Conservation (phyloP, 2,797 vertebrate genomes). For the Xenopus petersii region DNA sequence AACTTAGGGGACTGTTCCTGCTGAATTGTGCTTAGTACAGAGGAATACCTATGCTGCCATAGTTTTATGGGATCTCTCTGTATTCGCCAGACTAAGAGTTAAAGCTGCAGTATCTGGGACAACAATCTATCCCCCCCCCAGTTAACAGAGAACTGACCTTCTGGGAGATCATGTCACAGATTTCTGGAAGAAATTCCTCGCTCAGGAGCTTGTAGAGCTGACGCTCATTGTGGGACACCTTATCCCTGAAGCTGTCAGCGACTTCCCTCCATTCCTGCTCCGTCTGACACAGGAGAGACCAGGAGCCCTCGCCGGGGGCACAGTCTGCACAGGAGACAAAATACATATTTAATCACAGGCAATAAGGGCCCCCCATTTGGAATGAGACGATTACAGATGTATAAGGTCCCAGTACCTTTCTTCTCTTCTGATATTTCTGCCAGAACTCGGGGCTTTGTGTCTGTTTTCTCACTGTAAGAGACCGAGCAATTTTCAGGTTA, state of each 20-base stretch:
- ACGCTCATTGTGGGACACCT: conserved; percentile 83
- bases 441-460: neutral
- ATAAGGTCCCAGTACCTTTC: conserved; percentile 1
- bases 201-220: conserved; percentile 94
- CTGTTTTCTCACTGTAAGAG: conserved; percentile 17
- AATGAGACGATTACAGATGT: no score
- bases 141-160: conserved; percentile 69
- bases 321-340: conserved; percentile 36
- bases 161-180: conserved; percentile 95
- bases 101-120: no score
- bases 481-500: neutral
- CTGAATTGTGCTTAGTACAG: no score
- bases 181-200: conserved; percentile 96
- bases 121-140: no score
- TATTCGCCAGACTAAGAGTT: no score
- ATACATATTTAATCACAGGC: no score
- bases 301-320: conserved; percentile 71
- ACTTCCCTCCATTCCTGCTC: conserved; percentile 90
- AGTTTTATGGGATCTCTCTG: no score
- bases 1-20: no score
- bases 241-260: conserved; percentile 91
- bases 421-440: neutral
- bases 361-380: no score
- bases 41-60: no score
- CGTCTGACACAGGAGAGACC: conserved; percentile 92